Evolutionary conservation across 2,888 invertebrate species (phyloP).

Genomic region (Melieria crassipennis): DNA sequence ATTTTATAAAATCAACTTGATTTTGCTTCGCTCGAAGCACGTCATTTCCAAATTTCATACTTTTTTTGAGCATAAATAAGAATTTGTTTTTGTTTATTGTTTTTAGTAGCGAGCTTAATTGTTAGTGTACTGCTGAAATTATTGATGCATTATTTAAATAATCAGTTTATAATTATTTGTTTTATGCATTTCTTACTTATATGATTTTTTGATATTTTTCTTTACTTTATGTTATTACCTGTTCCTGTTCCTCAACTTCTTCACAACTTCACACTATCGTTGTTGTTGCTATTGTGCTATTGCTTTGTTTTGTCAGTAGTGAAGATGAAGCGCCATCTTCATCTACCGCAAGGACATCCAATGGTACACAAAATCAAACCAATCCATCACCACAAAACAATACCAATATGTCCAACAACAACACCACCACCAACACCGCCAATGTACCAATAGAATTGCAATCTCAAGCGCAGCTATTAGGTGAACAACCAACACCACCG

Average conservation of each 20-base stretch:
- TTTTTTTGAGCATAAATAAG: background rate
- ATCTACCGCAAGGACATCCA: constrained; percentile 56
- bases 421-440: constrained; percentile 51
- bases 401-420: constrained; percentile 42
- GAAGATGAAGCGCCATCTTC: constrained; percentile 52
- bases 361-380: constrained; percentile 48
- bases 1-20: too few species aligned
- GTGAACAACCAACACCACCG: constrained; percentile 54
- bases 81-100: background rate
- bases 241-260: constrained; percentile 7
- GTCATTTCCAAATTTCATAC: background rate
- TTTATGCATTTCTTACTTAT: background rate
- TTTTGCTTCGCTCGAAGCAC: background rate
- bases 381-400: constrained; percentile 49
- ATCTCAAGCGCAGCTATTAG: constrained; percentile 39
- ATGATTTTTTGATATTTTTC: constrained; percentile 2
- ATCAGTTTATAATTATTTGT: background rate
- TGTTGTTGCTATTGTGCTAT: constrained; percentile 26
- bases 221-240: background rate
- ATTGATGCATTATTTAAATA: background rate
- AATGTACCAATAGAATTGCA: constrained; percentile 47
- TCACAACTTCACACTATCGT: constrained; percentile 29
- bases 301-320: constrained; percentile 48
- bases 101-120: background rate
- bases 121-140: background rate